phyloP scores from a whole-genome alignment of 2,113 vertebrate genomes.

The Columba livia region DNA sequence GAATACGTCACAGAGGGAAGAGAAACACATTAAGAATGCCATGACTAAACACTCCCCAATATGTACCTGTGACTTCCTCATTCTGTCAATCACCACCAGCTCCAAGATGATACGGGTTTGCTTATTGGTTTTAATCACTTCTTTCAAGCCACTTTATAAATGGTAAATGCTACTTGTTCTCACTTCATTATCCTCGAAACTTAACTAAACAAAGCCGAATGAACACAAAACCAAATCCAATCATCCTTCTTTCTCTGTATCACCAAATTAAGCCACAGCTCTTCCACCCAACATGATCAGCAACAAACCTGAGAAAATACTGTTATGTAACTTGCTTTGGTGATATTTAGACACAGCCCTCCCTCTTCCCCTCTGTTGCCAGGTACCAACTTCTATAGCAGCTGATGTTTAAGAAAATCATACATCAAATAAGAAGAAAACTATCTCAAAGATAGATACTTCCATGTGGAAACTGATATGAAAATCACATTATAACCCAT shows the following conservation, averaged over 20 bases:
- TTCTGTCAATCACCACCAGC: neutral
- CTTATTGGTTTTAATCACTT: neutral
- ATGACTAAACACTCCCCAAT: neutral
- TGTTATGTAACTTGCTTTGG: neutral
- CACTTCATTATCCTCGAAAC: neutral
- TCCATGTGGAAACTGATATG: neutral
- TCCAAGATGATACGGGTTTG: accelerated
- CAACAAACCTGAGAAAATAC: neutral
- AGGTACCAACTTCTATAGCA: neutral
- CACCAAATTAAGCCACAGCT: neutral
- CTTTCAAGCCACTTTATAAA: neutral
- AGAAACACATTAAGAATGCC: neutral
- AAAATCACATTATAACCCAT: neutral
- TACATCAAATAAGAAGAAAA: neutral
- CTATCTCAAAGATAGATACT: neutral
- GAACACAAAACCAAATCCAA: neutral
- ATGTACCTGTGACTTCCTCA: neutral
- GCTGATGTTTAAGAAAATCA: neutral
- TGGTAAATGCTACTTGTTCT: neutral
- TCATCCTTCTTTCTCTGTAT: neutral
- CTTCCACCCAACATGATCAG: neutral
- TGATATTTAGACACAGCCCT: neutral
- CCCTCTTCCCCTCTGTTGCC: neutral
- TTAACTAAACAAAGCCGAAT: neutral
- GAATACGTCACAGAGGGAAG: neutral